Percentiles rank a stretch among this genome's conserved stretches.
Conservation (phyloP, 2,888 invertebrate genomes). For the Poecilobothrus nobilitatus region DNA sequence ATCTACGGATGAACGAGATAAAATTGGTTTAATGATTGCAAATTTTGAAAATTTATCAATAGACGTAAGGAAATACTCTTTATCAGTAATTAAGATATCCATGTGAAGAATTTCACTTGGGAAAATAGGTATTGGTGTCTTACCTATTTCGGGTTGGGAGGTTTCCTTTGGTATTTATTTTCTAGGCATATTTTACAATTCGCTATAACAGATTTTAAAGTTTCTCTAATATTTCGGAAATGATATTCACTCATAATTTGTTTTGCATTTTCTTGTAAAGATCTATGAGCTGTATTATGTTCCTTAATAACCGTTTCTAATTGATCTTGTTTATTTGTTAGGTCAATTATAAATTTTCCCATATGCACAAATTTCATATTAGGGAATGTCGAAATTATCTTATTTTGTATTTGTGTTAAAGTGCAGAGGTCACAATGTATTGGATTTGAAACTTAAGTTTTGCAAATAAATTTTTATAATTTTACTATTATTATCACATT, state of each 20-base stretch:
- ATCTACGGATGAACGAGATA: too few relatives aligned
- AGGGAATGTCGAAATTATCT: too few relatives aligned
- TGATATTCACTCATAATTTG: slow-evolving; percentile 8
- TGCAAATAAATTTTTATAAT: slow-evolving; percentile 14
- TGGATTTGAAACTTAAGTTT: slow-evolving; percentile 15
- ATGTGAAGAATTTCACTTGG: slow-evolving; percentile 13
- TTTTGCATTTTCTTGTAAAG: too few relatives aligned
- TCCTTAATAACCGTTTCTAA: background rate
- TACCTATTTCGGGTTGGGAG: slow-evolving; percentile 2
- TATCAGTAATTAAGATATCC: slow-evolving; percentile 5
- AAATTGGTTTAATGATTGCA: slow-evolving; percentile 22
- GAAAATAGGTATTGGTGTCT: slow-evolving; percentile 9
- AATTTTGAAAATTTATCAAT: slow-evolving; percentile 16
- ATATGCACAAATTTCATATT: background rate
- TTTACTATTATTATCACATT: too few relatives aligned
- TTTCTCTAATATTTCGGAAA: slow-evolving; percentile 8
- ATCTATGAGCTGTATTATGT: slow-evolving; percentile 17
- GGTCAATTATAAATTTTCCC: background rate
- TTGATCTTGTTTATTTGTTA: background rate
- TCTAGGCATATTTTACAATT: slow-evolving; percentile 14
- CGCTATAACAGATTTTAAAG: background rate
- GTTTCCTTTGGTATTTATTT: slow-evolving; percentile 10
- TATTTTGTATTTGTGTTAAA: slow-evolving; percentile 12
- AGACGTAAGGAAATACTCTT: slow-evolving; percentile 12
- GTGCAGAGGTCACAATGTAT: slow-evolving; percentile 13